Base-by-base conservation (phyloP, 1,140 invertebrate genomes). In the Tetramorium alpestre region DNA sequence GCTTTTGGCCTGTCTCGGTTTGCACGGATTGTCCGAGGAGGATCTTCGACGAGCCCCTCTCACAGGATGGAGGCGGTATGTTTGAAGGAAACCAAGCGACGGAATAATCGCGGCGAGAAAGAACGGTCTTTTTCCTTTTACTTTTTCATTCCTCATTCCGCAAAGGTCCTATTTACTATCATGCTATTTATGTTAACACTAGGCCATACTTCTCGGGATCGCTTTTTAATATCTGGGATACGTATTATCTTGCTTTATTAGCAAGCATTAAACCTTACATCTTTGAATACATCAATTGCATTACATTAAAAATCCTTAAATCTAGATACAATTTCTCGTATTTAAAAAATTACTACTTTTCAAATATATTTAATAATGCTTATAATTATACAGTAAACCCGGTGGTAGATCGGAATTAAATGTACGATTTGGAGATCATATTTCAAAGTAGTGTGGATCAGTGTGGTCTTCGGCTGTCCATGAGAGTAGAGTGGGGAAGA, bases 21-120 rank as follows among this genome's bases (percentile, higher is more conserved):
- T 98, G 3, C 96, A 97, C 90, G 97, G 98, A 3, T 92, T 98
- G 5, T 96, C 97, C 28, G 97, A 98, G 91, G 97, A 98, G 73
- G 97, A 98, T 89, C 94, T 98, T 7, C 96, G 97, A 82, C 95
- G 96, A 51, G 96, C 96, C 88, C 98, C 98, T 8, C 96, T 98
- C 78, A 96, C 96, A 8, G 97, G 97, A 87, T 98, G 98, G 98
- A 96, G 98, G 95, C 97, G 97, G 98, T 98, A 96, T 96, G 95
- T 94, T 60, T 60, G 10, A 82, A 44, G 18, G 18, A 60, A n/a
- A 58, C 1, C 7, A 58, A 58, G 22, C 49, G 49, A 7, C 13
- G 10, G 7, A 5, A 56, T 70, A 22, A 47, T 72, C 7, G 54
- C 28, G 6, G 5, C 38, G 47, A 44, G 47, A 41, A 49, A 38